Percentiles rank a stretch among this genome's conserved stretches.
Conservation (phyloP, 1,140 invertebrate species). For the Orussus abietinus region DNA sequence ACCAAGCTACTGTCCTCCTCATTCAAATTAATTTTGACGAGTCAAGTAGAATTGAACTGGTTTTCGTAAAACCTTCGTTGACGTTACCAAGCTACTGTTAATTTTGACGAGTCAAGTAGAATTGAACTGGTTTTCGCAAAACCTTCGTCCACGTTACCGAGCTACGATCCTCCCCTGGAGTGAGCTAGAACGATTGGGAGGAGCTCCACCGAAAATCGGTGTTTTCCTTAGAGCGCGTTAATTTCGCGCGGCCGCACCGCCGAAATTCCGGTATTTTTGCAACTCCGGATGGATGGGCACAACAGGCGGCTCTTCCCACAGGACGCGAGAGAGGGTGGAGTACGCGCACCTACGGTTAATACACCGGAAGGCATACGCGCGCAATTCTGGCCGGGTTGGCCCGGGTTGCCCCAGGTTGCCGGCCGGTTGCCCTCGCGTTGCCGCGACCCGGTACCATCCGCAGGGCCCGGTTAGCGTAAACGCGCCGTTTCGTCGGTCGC, state of each 20-base stretch:
- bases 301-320: conserved; percentile 45
- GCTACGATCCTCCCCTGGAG: no score
- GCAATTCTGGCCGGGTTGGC: background rate
- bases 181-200: conserved; percentile 23
- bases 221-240: conserved; percentile 39
- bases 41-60: no score
- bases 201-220: conserved; percentile 24
- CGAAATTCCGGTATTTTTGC: conserved; percentile 40
- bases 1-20: background rate
- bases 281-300: conserved; percentile 39
- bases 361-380: background rate
- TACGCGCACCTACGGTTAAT: background rate
- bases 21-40: no score
- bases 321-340: conserved; percentile 9
- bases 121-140: conserved; percentile 14
- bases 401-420: background rate
- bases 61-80: conserved; percentile 8
- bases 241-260: conserved; percentile 30
- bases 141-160: conserved; percentile 22
- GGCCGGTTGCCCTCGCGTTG: background rate
- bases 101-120: conserved; percentile 6
- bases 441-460: background rate
- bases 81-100: conserved; percentile 5
- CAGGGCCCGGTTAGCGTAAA: background rate
- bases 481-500: conserved; percentile 1